These are phyloP conservation scores for Hyperopisus bebe DNA, from an alignment of 2,113 vertebrate species.

Conservation along the genomic window DNA sequence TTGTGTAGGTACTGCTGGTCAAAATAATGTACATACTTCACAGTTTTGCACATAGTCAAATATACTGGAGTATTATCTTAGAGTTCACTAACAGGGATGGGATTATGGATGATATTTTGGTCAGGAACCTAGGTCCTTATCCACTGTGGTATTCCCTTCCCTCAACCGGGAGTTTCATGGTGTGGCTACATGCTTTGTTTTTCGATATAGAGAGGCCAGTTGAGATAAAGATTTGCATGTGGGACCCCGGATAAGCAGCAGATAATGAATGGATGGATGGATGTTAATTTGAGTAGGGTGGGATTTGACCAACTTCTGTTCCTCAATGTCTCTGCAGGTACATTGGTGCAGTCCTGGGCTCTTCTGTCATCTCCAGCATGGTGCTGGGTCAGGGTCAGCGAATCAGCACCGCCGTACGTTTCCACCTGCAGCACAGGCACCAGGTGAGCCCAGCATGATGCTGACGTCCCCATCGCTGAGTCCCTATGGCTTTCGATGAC, in stretches of 20 bases:
- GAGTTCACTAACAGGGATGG: background rate
- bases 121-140: background rate
- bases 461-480: background rate
- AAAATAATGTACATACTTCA: background rate
- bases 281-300: background rate
- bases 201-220: background rate
- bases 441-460: slow-evolving; percentile 50
- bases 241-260: background rate
- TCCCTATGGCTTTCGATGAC: background rate
- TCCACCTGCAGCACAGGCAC: slow-evolving; percentile 64
- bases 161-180: background rate
- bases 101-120: background rate
- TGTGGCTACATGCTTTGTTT: background rate
- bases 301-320: background rate
- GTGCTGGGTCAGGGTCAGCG: slow-evolving; percentile 60
- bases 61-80: background rate
- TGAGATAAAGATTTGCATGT: background rate
- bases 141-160: background rate
- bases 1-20: background rate
- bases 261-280: background rate
- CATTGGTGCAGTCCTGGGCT: slow-evolving; percentile 64
- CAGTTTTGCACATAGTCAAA: background rate
- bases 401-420: slow-evolving; percentile 67
- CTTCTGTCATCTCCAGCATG: slow-evolving; percentile 73
- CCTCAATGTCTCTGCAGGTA: slow-evolving; percentile 48